phyloP scores from a whole-genome alignment of 2,888 invertebrate species.

The Syrphus vitripennis region DNA sequence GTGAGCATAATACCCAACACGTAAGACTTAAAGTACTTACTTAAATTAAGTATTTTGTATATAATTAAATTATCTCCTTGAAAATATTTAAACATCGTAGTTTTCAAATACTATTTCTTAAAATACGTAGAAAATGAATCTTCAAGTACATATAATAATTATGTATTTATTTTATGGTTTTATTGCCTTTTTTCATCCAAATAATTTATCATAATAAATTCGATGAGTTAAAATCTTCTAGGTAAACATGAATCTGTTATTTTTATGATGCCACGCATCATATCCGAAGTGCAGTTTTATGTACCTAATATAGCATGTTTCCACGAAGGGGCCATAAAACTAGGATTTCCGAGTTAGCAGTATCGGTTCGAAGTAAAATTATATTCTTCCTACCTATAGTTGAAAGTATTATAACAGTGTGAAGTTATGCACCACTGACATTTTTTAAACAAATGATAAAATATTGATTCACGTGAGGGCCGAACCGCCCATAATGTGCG shows the following conservation, averaged over 20 bases:
- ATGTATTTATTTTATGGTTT: background rate
- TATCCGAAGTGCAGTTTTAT: background rate
- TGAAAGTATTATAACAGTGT: background rate
- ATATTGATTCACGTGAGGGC: slow-evolving; percentile 17
- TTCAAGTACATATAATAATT: background rate
- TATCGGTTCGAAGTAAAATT: background rate
- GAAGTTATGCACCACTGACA: background rate
- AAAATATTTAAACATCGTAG: too few species aligned
- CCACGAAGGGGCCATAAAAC: slow-evolving; percentile 1
- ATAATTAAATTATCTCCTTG: too few species aligned
- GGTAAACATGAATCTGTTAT: background rate
- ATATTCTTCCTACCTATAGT: background rate
- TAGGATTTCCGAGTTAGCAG: background rate
- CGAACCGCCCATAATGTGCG: slow-evolving; percentile 5
- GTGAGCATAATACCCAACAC: too few species aligned
- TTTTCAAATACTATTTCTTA: too few species aligned
- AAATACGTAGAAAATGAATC: too few species aligned
- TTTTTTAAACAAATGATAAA: slow-evolving; percentile 22
- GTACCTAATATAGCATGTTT: background rate
- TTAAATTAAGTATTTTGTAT: too few species aligned
- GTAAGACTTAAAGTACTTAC: too few species aligned
- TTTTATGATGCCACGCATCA: slow-evolving; percentile 6
- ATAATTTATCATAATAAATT: background rate
- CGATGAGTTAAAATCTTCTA: background rate
- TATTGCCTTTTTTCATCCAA: background rate